Evolutionary conservation across 1,140 invertebrate genomes (phyloP), one percentile per base, ranked within the genome.

Genomic region (Diplogasteroides magnus): DNA sequence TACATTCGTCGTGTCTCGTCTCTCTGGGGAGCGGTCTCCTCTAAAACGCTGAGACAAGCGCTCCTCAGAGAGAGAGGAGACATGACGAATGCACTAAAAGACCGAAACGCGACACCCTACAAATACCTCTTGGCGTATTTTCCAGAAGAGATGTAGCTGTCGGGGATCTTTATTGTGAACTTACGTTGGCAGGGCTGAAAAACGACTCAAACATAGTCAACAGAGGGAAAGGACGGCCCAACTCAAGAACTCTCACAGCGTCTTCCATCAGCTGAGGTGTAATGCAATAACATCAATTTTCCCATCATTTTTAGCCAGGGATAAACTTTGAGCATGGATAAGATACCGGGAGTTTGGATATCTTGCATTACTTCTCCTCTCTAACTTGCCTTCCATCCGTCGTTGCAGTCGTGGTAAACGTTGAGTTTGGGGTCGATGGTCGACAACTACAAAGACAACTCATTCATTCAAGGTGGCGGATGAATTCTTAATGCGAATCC

Each of bases 341-440:
- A n/a, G n/a, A n/a, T n/a, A n/a, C 60, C 14, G 26, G 26, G 15
- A 23, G 27, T 23, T 19, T n/a, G 15, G 14, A 15, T 19, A 61
- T 15, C 14, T 28, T 19, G 15, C 26, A 19, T 0, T 0, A 14
- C 19, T 61, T 61, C 15, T 23, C 19, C 57, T 29, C 6, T 23
- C 64, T 71, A 25, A 71, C 69, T n/a, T 26, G 60, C 2, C n/a
- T n/a, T n/a, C n/a, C n/a, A n/a, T n/a, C 26, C 19, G 32, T 72
- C 73, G 60, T 74, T 75, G 61, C 73, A 74, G 59, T 77, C 76
- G 56, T 77, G 76, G 58, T 73, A 77, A 58, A 76, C 68, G 58
- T 73, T 67, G 23, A 77, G 29, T 59, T 76, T 76, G 31, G 75
- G 74, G 70, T 76, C 74, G 61, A 76, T 76, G 28, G 74, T 60